Evolutionary conservation across 1,140 invertebrate species (phyloP), one percentile per base, ranked within the genome.

Genomic region (Pararge aegeria): DNA sequence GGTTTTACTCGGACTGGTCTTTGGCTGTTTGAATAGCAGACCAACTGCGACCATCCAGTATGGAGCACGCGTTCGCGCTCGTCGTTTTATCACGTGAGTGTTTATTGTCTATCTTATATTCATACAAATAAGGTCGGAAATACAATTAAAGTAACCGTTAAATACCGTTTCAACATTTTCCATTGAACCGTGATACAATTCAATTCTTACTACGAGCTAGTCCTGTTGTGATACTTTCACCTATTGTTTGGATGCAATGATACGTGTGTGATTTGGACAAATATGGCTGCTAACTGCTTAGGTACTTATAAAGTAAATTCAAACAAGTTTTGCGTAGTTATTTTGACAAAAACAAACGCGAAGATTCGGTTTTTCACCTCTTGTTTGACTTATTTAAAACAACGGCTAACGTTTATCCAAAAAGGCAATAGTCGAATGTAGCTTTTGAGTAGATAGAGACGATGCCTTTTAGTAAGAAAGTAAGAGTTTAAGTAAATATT

Each of bases 71-170:
- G 55, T 57, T 38, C 19, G 29, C 73, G 71, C 73, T 86, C 83
- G 60, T 83, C 72, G 71, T 83, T 81, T 66, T 83, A 80, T 73
- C 80, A 69, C 59, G 83, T 86, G 59, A 86, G 83, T 86, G 38
- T 63, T 44, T 46, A 56, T 53, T 62, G 56, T 64, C 40, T 42
- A 50, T 46, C 55, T 57, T 63, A 63, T 48, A 30, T 2, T n/a
- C 27, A 10, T 19, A 15, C 5, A 24, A 27, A 57, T 63, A 63
- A 40, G 34, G 61, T 12, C 19, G 16, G 18, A 46, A 53, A 7
- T 52, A 51, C 21, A 51, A 20, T 52, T 42, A 55, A 7, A 19
- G 18, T 52, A 13, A 15, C 15, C 24, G 34, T 10, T 50, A 61
- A 52, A 57, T 63, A 62, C 61, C 61, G 61, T 63, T 57, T 18